Evolutionary conservation across 1,140 invertebrate genomes (phyloP).

Genomic region (Agrilus planipennis): DNA sequence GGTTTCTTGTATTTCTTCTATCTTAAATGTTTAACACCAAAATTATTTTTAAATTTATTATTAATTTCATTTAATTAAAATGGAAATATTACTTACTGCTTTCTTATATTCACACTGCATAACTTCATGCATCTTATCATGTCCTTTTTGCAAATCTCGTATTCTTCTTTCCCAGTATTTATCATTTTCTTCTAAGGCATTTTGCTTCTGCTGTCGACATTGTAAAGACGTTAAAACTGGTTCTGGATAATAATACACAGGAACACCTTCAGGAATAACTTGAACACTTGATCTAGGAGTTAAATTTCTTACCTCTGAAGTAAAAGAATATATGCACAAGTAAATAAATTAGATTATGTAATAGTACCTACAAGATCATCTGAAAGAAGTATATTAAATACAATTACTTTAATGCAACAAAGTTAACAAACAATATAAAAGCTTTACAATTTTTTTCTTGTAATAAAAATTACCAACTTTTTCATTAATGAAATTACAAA

Average conservation of each 20-base stretch:
- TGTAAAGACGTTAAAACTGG: conserved; percentile 30
- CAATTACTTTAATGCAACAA: too few species aligned
- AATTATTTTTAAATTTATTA: neutral
- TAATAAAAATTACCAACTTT: too few species aligned
- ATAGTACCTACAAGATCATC: neutral
- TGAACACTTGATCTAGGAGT: conserved; percentile 3
- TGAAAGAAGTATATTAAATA: neutral
- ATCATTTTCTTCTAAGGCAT: conserved; percentile 33
- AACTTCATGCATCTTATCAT: conserved; percentile 36
- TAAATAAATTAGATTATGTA: neutral
- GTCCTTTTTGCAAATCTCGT: conserved; percentile 36
- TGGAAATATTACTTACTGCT: conserved; percentile 35
- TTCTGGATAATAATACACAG: conserved; percentile 23
- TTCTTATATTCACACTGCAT: conserved; percentile 42
- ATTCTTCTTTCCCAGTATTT: conserved; percentile 41
- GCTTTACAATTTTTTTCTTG: too few species aligned
- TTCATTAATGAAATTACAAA: neutral
- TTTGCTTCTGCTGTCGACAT: conserved; percentile 28
- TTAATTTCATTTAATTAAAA: neutral
- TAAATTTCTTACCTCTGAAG: conserved; percentile 11
- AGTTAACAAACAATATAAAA: too few species aligned
- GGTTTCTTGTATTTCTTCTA: conserved; percentile 19
- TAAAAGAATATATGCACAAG: conserved; percentile 5
- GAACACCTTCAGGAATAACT: conserved; percentile 8
- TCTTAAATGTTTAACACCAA: conserved; percentile 14